Evolutionary conservation across 64 coral and sea anemone species (phyloP).

Genomic region (Stichodactyla helianthus): DNA sequence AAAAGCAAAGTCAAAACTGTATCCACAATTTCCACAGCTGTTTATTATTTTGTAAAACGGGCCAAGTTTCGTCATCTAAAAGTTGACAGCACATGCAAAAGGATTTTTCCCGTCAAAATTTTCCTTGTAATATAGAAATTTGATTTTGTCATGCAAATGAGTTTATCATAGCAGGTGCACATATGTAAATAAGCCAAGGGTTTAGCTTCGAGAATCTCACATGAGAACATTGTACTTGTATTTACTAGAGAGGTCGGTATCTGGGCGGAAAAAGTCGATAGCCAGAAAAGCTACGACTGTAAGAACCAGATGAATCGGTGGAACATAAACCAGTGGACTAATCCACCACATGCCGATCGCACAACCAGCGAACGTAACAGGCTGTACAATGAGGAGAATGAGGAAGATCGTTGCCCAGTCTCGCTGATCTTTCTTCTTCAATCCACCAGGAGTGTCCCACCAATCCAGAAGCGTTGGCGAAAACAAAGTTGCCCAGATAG

Average conservation of each 20-base stretch:
- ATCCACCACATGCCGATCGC: slow-evolving; percentile 95
- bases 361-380: slow-evolving; percentile 80
- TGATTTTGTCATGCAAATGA: background rate
- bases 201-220: slow-evolving; percentile 32
- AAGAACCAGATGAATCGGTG: slow-evolving; percentile 79
- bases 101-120: too few species aligned
- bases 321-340: slow-evolving; percentile 62
- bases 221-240: slow-evolving; percentile 79
- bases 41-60: too few species aligned
- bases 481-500: slow-evolving; percentile 81
- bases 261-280: slow-evolving; percentile 90
- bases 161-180: background rate
- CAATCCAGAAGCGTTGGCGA: slow-evolving; percentile 86
- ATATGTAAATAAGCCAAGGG: background rate
- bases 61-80: too few species aligned
- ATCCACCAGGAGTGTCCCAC: slow-evolving; percentile 90
- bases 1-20: too few species aligned
- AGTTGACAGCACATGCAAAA: too few species aligned
- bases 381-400: slow-evolving; percentile 76
- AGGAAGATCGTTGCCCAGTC: slow-evolving; percentile 90
- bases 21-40: too few species aligned
- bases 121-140: too few species aligned
- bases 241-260: slow-evolving; percentile 65
- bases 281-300: slow-evolving; percentile 91
- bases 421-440: slow-evolving; percentile 86